Evolutionary conservation across 2,888 invertebrate species (phyloP), one percentile per base, ranked within the genome.

Genomic region (Zele albiditarsus): DNA sequence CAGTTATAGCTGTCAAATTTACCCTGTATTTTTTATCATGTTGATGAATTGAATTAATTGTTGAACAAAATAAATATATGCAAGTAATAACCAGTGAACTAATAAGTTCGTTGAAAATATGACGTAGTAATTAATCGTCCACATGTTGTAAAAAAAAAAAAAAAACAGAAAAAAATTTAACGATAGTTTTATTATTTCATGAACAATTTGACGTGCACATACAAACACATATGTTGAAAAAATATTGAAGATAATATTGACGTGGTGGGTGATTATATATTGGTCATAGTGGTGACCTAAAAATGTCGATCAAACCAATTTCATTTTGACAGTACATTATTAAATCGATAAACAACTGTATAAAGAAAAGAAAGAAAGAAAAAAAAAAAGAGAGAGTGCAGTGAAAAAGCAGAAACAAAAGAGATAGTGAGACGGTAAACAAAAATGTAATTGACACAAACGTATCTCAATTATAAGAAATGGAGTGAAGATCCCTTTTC

Each of bases 401-500:
- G 20, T 8, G 31, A 28, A 14, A 62, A 28, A 16, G 62, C 31
- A 31, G n/a, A 62, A 31, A 62, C 5, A 23, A 2, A 14, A 14
- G 10, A 38, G 60, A 27, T 12, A 25, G 46, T 6, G 27, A 38
- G 38, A 42, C 33, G 27, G 42, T 38, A 66, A 42, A 38, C 8
- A 66, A 66, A 60, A 25, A 38, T 38, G 65, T 38, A 42, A 38
- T 42, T 42, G 27, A 60, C 60, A 66, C 42, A 23, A 27, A 46
- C 46, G 23, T 66, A 23, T 25, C 12, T 25, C 12, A 38, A 12
- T 38, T 38, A 38, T 38, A 31, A 63, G 33, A 70, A 33, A 38
- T 14, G 58, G 33, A 58, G 38, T 70, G 60, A 60, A 60, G 70
- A 58, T 70, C 70, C 57, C 33, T 25, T 33, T 53, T 23, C 23